These are phyloP conservation scores for Apamea anceps DNA, from an alignment of 2,888 invertebrate genomes.

Conservation along the genomic window DNA sequence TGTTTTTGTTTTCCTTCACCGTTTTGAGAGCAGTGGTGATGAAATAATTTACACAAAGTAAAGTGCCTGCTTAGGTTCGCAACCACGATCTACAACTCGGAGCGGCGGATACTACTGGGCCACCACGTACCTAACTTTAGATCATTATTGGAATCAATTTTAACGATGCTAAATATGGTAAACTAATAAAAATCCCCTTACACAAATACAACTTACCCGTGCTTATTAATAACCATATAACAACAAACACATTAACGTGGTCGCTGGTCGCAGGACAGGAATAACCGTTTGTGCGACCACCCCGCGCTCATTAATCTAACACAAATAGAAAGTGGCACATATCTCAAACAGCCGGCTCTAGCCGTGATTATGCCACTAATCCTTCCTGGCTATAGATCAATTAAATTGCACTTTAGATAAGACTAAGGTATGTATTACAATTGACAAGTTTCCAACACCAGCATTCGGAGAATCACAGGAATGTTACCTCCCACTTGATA, in stretches of 20 bases:
- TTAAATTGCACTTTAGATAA: slow-evolving; percentile 43
- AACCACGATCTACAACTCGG: not conserved
- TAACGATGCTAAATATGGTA: not conserved
- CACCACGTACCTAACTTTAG: not conserved
- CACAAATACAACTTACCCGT: slow-evolving; percentile 20
- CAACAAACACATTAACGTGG: slow-evolving; percentile 37
- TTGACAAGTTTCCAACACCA: slow-evolving; percentile 17
- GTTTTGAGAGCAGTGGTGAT: not conserved
- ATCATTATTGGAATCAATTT: not conserved
- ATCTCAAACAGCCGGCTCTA: slow-evolving; percentile 41
- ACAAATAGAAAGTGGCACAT: slow-evolving; percentile 67
- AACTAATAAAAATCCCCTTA: not conserved
- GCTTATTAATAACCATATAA: slow-evolving; percentile 28
- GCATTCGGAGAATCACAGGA: not conserved
- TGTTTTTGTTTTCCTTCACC: not conserved
- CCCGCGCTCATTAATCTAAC: slow-evolving; percentile 61
- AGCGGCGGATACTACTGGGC: too few species aligned
- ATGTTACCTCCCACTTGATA: not conserved
- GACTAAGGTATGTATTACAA: slow-evolving; percentile 11
- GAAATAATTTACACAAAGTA: not conserved
- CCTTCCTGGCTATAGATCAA: slow-evolving; percentile 55
- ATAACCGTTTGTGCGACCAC: slow-evolving; percentile 52
- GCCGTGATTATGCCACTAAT: slow-evolving; percentile 43
- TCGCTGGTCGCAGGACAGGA: slow-evolving; percentile 35
- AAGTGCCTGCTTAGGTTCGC: not conserved